These are phyloP conservation scores for Pogonomyrmex barbatus DNA, from an alignment of 1,140 invertebrate genomes.

Conservation along the genomic window DNA sequence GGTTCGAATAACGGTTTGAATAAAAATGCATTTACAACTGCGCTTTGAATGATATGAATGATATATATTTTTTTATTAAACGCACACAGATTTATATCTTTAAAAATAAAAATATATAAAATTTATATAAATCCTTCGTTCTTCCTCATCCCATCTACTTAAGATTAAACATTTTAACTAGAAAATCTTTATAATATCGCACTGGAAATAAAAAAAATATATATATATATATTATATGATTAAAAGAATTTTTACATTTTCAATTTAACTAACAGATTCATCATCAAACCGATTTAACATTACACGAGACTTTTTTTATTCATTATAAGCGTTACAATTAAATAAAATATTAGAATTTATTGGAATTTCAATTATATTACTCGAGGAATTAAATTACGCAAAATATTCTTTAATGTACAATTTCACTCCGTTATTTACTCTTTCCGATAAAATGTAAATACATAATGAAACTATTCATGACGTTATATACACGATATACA, in stretches of 20 bases:
- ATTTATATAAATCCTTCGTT: neutral
- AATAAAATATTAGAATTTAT: slow-evolving; percentile 23
- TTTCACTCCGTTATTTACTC: slow-evolving; percentile 13
- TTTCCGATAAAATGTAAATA: slow-evolving; percentile 24
- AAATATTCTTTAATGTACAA: neutral
- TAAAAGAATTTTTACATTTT: neutral
- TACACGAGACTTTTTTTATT: neutral
- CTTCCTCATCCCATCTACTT: neutral
- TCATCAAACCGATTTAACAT: neutral
- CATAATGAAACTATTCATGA: neutral
- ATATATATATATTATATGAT: neutral
- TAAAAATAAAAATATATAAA: neutral
- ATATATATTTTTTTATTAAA: neutral
- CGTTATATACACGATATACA: neutral
- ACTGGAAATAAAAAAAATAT: neutral
- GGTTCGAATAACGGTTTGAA: neutral
- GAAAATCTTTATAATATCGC: neutral
- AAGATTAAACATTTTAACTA: neutral
- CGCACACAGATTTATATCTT: neutral
- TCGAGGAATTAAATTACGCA: slow-evolving; percentile 10
- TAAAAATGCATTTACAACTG: neutral
- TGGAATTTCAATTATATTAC: slow-evolving; percentile 10
- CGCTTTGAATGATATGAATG: neutral
- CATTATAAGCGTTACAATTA: slow-evolving; percentile 1
- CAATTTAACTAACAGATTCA: neutral